Evolutionary conservation across 1,140 invertebrate species (phyloP).

Genomic region (Drosophila bifasciata): DNA sequence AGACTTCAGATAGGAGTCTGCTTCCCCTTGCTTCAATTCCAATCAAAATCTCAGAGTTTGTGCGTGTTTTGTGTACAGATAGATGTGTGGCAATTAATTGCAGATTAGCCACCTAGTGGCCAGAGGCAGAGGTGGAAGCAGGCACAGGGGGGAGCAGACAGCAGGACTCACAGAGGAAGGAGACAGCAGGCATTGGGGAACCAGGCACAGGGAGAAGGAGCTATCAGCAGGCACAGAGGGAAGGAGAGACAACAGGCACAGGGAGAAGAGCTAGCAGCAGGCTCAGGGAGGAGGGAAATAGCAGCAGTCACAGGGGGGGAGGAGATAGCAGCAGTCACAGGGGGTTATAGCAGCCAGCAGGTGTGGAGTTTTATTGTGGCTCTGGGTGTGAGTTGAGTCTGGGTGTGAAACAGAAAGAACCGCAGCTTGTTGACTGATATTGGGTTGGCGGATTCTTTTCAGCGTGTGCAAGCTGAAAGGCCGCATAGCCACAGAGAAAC

Average conservation of each 20-base stretch:
- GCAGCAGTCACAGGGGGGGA: too few species aligned
- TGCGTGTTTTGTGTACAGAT: slow-evolving; percentile 70
- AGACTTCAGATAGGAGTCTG: too few species aligned
- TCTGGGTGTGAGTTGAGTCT: neutral
- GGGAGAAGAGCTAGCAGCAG: too few species aligned
- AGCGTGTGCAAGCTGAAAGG: neutral
- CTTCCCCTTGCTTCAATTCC: neutral
- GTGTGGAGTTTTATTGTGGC: too few species aligned
- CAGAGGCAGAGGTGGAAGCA: neutral
- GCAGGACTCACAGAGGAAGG: too few species aligned
- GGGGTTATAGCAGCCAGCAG: too few species aligned
- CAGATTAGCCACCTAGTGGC: slow-evolving; percentile 64
- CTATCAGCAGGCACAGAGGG: too few species aligned
- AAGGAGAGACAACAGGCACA: too few species aligned
- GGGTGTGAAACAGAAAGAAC: neutral
- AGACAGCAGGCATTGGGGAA: too few species aligned
- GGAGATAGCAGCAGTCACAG: too few species aligned
- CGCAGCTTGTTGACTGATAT: neutral
- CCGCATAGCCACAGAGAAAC: slow-evolving; percentile 2
- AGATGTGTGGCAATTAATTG: slow-evolving; percentile 77
- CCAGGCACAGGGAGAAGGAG: too few species aligned
- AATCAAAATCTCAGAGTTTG: slow-evolving; percentile 27
- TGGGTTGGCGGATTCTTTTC: slow-evolving; percentile 23
- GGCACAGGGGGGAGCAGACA: neutral
- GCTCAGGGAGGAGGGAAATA: too few species aligned